A percentile compares a stretch with the other conserved stretches of the same genome.
Evolutionary conservation across 2,888 invertebrate genomes (phyloP).

Genomic region (Plusia festucae): DNA sequence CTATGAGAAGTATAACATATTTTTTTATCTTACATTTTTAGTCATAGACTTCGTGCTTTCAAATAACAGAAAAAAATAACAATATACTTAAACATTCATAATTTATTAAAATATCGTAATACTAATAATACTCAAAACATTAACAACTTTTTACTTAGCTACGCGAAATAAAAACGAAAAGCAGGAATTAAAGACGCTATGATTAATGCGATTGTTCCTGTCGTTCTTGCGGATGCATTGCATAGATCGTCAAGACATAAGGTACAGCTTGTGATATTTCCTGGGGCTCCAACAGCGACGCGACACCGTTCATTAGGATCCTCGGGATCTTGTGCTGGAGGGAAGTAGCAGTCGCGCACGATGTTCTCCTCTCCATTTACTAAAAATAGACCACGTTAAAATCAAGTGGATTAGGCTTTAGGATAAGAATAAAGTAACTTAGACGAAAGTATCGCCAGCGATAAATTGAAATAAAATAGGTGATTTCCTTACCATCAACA

Average conservation of each 20-base stretch:
- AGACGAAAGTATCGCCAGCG: neutral
- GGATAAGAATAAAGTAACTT: too few species aligned
- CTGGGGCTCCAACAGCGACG: slow-evolving; percentile 57
- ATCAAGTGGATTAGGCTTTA: too few species aligned
- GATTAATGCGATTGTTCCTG: slow-evolving; percentile 53
- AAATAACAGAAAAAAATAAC: neutral
- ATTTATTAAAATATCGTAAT: neutral
- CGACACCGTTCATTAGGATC: slow-evolving; percentile 60
- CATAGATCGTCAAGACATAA: slow-evolving; percentile 71
- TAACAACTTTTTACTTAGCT: neutral
- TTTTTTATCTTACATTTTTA: too few species aligned
- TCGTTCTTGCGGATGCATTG: slow-evolving; percentile 65
- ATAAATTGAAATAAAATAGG: too few species aligned
- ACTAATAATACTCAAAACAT: neutral
- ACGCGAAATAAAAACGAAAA: slow-evolving; percentile 9
- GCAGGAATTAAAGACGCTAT: slow-evolving; percentile 7
- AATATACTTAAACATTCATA: neutral
- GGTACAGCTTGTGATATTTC: slow-evolving; percentile 59
- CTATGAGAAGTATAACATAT: neutral
- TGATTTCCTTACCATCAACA: slow-evolving; percentile 69
- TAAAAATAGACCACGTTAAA: slow-evolving; percentile 51
- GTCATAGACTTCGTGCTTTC: too few species aligned
- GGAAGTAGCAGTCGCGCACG: slow-evolving; percentile 72
- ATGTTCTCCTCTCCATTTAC: slow-evolving; percentile 65
- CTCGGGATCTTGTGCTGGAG: slow-evolving; percentile 36